Evolutionary conservation across 2,888 invertebrate species (phyloP).

Genomic region (Graphium colonna): DNA sequence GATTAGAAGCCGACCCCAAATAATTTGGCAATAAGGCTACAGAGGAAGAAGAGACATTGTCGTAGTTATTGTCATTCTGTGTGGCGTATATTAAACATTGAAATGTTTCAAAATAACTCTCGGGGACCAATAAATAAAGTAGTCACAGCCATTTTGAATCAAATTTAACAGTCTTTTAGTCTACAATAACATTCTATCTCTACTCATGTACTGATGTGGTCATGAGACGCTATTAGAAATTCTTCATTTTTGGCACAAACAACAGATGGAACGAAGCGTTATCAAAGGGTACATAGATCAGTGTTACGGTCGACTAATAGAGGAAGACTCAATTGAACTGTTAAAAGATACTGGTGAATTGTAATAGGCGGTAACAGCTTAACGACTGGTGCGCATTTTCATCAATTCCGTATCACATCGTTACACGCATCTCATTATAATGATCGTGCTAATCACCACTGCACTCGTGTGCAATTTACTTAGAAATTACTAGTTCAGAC

Average conservation of each 20-base stretch:
- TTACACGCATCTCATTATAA: background rate
- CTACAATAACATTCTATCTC: no score
- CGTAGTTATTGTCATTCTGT: no score
- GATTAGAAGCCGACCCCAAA: no score
- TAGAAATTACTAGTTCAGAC: background rate
- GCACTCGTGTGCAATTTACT: constrained; percentile 13
- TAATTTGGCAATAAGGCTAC: no score
- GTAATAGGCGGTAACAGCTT: constrained; percentile 19
- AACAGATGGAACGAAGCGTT: background rate
- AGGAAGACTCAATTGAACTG: constrained; percentile 24
- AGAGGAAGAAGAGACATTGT: no score
- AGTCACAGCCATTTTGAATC: no score
- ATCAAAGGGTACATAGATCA: constrained; percentile 17
- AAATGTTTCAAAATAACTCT: no score
- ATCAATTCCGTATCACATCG: constrained; percentile 15
- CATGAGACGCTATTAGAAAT: no score
- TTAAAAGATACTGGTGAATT: constrained; percentile 15
- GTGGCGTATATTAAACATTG: no score
- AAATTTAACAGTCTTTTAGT: no score
- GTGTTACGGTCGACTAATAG: constrained; percentile 15
- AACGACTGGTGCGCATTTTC: constrained; percentile 18
- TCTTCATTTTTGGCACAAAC: background rate
- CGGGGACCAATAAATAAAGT: no score
- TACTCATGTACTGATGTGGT: no score
- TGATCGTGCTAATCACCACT: constrained; percentile 4